Percentiles rank a stretch among this genome's conserved stretches.
phyloP scores from a whole-genome alignment of 1,140 invertebrate species.

The Trichoplusia ni region DNA sequence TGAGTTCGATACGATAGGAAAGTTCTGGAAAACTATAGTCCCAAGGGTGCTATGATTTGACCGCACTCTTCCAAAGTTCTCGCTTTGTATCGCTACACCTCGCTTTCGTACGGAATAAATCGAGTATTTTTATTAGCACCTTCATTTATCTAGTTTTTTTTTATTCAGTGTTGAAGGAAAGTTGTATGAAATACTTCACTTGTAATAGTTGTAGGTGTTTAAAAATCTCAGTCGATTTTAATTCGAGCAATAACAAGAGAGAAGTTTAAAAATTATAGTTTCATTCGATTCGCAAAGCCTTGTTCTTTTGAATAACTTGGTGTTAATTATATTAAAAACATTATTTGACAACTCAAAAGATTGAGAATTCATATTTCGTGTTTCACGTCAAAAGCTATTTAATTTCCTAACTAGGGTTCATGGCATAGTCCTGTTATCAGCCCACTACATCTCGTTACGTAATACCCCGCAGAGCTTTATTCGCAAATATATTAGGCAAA shows the following conservation, averaged over 20 bases:
- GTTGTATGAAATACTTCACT: too few species aligned
- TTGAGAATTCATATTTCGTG: too few species aligned
- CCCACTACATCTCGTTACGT: constrained; percentile 38
- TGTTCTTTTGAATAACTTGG: too few species aligned
- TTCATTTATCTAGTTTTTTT: constrained; percentile 35
- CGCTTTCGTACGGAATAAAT: constrained; percentile 41
- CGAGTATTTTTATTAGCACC: constrained; percentile 41
- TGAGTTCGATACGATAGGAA: constrained; percentile 39
- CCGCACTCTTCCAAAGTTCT: constrained; percentile 62
- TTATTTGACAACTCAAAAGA: too few species aligned
- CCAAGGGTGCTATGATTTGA: constrained; percentile 62
- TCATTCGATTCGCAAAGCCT: too few species aligned
- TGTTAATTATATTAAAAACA: too few species aligned
- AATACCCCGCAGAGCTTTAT: constrained; percentile 45
- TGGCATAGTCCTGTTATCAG: background rate
- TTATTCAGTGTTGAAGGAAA: constrained; percentile 34
- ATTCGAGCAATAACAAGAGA: too few species aligned
- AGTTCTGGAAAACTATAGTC: constrained; percentile 48
- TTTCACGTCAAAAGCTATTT: too few species aligned
- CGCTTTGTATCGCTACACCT: constrained; percentile 45
- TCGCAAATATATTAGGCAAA: constrained; percentile 73
- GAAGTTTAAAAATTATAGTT: too few species aligned
- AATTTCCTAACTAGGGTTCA: background rate
- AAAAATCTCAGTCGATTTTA: too few species aligned
- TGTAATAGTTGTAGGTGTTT: too few species aligned